Base-by-base conservation (phyloP, 2,888 invertebrate genomes). In the Drosophila lutescens region DNA sequence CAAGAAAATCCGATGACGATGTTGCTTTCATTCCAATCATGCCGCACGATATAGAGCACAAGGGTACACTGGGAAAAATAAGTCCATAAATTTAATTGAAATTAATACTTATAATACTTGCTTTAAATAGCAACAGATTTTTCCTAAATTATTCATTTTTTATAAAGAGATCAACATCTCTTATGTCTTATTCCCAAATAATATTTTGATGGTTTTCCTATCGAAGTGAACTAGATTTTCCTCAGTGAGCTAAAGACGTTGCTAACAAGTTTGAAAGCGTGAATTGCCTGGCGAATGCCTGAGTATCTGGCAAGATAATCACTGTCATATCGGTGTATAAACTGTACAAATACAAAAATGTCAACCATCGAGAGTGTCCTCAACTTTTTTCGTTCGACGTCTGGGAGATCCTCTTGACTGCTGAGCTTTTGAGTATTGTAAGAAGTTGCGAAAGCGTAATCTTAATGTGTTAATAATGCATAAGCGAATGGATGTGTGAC, bases 381-480 rank as follows among this genome's bases (percentile, higher is more conserved):
- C 26, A 12, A n/a, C 32, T 15, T 40, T 34, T 34, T 40, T 50
- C 32, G 43, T 30, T 20, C 20, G 13, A 12, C 36, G 41, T 32
- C 47, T 41, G 59, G 36, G 13, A 17, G 34, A 43, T 59, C 9
- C 26, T 17, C 32, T 53, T 69, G 43, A 63, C 59, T 59, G 49
- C 34, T 30, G 30, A 50, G 38, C 70, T 59, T 77, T 67, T 53
- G 17, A 61, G 34, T 65, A 73, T 50, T 76, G 61, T 55, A 71
- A 76, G 60, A 59, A 62, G 60, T 65, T 71, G 50, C 34, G 57
- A 71, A 69, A 68, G 58, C 67, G 61, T 46, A 47, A 76, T 74
- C 69, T 79, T 72, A 79, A 79, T 80, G 79, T 78, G 81, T 78
- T 79, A 69, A 80, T 79, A 80, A 80, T 78, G 77, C 67, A 78